phyloP scores from a whole-genome alignment of 2,797 vertebrate species.

The Poecilia picta region DNA sequence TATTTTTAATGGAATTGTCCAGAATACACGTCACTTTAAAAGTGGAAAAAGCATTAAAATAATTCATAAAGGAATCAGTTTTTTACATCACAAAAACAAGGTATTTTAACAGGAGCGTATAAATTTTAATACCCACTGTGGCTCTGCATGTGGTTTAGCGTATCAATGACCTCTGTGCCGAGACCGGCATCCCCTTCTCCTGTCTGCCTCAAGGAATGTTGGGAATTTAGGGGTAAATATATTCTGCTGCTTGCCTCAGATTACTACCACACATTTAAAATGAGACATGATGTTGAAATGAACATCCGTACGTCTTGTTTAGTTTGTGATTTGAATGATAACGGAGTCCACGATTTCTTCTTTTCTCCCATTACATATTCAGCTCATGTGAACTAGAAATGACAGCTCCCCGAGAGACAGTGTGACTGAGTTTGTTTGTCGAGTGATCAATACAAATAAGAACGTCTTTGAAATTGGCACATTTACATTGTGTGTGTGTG shows the following conservation, averaged over 20 bases:
- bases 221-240: constrained; percentile 69
- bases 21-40: not conserved
- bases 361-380: constrained; percentile 32
- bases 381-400: constrained; percentile 40
- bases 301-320: constrained; percentile 24
- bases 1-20: not conserved
- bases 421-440: constrained; percentile 27
- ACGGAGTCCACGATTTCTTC: constrained; percentile 10
- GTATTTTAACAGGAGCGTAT: not conserved
- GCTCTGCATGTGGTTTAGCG: constrained; percentile 30
- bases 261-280: constrained; percentile 29
- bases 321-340: constrained; percentile 36
- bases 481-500: constrained; percentile 25
- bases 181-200: constrained; percentile 35
- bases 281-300: constrained; percentile 28
- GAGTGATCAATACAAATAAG: constrained; percentile 51
- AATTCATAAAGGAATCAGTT: not conserved
- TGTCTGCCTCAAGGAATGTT: constrained; percentile 70
- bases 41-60: not conserved
- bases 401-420: constrained; percentile 35
- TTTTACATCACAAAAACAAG: not conserved
- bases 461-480: constrained; percentile 30
- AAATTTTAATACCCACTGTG: constrained; percentile 5
- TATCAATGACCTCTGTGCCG: constrained; percentile 48
- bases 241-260: constrained; percentile 34